Conservation (phyloP, 1,140 invertebrate genomes). For the Drosophila quadrilineata region DNA sequence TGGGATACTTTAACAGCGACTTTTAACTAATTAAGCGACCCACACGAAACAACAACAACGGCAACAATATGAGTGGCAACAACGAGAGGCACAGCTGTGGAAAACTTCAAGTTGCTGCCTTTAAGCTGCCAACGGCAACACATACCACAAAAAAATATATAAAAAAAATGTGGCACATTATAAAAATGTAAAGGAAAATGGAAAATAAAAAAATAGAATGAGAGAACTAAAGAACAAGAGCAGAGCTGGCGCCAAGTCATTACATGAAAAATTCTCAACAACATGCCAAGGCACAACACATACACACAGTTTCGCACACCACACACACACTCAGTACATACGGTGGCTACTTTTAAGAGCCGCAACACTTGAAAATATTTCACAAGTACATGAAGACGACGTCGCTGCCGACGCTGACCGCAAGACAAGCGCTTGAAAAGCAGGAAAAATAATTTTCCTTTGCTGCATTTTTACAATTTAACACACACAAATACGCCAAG, state of each 20-base stretch:
- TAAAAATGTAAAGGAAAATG: background rate
- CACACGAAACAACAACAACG: constrained; percentile 27
- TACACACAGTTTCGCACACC: constrained; percentile 25
- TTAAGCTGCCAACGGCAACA: constrained; percentile 15
- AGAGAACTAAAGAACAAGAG: constrained; percentile 37
- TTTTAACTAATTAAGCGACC: constrained; percentile 51
- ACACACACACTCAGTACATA: constrained; percentile 16
- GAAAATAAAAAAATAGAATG: background rate
- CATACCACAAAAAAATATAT: background rate
- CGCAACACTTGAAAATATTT: constrained; percentile 53
- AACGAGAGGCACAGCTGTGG: constrained; percentile 13
- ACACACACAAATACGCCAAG: constrained; percentile 19
- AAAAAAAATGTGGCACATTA: constrained; percentile 21
- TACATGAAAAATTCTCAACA: constrained; percentile 50
- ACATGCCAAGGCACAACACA: constrained; percentile 40
- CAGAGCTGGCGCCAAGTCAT: constrained; percentile 45
- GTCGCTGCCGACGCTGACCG: constrained; percentile 2
- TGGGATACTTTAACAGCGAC: constrained; percentile 42
- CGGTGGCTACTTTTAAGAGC: constrained; percentile 43
- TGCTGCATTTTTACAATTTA: constrained; percentile 50
- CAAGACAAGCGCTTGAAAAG: constrained; percentile 7
- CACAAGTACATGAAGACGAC: constrained; percentile 43
- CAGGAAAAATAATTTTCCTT: constrained; percentile 45
- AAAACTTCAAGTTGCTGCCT: constrained; percentile 38
- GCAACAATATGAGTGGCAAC: background rate